Evolutionary conservation across 2,113 vertebrate species (phyloP).

Genomic region (Clarias batrachus): DNA sequence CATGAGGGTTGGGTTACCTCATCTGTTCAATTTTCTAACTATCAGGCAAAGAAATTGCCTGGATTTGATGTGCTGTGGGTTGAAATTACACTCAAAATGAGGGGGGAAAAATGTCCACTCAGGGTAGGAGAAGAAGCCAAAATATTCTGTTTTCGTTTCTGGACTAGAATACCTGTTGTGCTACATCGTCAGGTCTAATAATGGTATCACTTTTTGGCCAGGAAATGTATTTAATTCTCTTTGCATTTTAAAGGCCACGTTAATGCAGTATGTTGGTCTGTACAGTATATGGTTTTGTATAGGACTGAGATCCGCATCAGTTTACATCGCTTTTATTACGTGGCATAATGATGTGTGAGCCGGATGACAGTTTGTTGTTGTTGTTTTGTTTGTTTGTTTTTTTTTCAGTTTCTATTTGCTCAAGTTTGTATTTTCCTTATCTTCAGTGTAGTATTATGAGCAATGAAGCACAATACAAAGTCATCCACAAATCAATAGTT

Average conservation of each 20-base stretch:
- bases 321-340: slow-evolving; percentile 62
- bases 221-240: slow-evolving; percentile 70
- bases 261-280: slow-evolving; percentile 41
- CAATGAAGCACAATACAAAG: slow-evolving; percentile 8
- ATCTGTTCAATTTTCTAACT: slow-evolving; percentile 79
- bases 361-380: not conserved
- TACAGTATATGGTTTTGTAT: slow-evolving; percentile 39
- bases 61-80: slow-evolving; percentile 68
- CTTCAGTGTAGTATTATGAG: not conserved
- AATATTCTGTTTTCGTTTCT: slow-evolving; percentile 60
- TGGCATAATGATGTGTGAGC: not conserved
- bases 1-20: slow-evolving; percentile 71
- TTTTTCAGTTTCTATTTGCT: not conserved
- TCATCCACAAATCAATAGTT: slow-evolving; percentile 9
- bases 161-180: slow-evolving; percentile 55
- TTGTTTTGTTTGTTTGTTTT: not conserved
- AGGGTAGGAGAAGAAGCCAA: slow-evolving; percentile 53
- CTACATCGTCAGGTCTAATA: slow-evolving; percentile 65
- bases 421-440: slow-evolving; percentile 50
- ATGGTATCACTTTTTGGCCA: slow-evolving; percentile 70
- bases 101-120: slow-evolving; percentile 66
- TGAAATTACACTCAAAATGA: slow-evolving; percentile 69
- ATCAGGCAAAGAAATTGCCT: slow-evolving; percentile 73
- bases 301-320: slow-evolving; percentile 59
- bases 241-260: slow-evolving; percentile 73